Evolutionary conservation across 2,113 vertebrate species (phyloP).

Genomic region (Plecotus auritus): DNA sequence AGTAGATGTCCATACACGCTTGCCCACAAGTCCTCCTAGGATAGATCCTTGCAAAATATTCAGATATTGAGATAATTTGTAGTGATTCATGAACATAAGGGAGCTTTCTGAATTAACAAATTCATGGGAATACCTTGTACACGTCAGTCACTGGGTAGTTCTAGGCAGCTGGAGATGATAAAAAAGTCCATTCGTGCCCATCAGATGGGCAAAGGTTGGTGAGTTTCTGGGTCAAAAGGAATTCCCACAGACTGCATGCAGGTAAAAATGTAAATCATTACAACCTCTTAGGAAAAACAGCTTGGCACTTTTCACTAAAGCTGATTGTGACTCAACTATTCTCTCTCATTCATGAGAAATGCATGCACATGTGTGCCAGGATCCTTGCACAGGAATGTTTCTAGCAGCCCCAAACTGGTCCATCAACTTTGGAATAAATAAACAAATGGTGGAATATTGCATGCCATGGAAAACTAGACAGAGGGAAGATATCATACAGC

Average conservation of each 20-base stretch:
- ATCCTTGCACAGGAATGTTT: neutral
- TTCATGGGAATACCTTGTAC: neutral
- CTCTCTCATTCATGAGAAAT: neutral
- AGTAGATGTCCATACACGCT: neutral
- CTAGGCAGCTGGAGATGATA: neutral
- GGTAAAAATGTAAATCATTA: neutral
- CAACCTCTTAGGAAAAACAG: neutral
- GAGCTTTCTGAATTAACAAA: constrained; percentile 18
- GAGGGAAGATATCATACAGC: neutral
- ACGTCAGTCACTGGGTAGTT: neutral
- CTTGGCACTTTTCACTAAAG: neutral
- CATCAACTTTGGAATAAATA: neutral
- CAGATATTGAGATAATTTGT: neutral
- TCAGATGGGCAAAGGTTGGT: neutral
- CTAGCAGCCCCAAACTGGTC: neutral
- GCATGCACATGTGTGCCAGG: fast-evolving
- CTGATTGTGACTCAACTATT: neutral
- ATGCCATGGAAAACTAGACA: neutral
- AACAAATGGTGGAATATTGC: neutral
- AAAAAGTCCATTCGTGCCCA: neutral
- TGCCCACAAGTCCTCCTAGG: neutral
- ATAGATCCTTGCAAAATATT: neutral
- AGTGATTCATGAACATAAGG: neutral
- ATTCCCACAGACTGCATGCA: neutral
- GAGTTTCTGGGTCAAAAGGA: neutral